phyloP scores from a whole-genome alignment of 1,140 invertebrate species.

The Popillia japonica region DNA sequence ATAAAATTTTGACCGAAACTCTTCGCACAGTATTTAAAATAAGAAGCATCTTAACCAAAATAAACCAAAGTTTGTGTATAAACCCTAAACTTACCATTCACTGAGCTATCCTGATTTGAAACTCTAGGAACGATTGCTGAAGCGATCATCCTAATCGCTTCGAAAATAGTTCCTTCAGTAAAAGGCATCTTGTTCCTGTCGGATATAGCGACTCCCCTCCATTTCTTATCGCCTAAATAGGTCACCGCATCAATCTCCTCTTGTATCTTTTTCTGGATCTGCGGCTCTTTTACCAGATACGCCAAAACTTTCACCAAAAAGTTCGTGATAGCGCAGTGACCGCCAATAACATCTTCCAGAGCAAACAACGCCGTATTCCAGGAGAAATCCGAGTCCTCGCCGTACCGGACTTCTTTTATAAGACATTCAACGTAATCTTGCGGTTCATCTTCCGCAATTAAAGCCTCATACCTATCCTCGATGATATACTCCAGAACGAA shows the following conservation, averaged over 20 bases:
- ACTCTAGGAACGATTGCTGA: conserved; percentile 92
- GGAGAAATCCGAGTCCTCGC: conserved; percentile 64
- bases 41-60: too few species aligned
- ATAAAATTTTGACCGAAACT: too few species aligned
- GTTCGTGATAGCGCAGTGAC: conserved; percentile 87
- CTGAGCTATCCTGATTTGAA: conserved; percentile 76
- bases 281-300: conserved; percentile 60
- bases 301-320: conserved; percentile 69
- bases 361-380: conserved; percentile 77
- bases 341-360: conserved; percentile 85
- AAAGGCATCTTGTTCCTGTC: conserved; percentile 77
- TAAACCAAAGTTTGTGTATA: too few species aligned
- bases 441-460: conserved; percentile 64
- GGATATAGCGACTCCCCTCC: conserved; percentile 49
- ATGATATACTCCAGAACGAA: conserved; percentile 80
- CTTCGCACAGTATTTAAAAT: too few species aligned
- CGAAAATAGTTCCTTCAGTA: conserved; percentile 81
- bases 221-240: conserved; percentile 16
- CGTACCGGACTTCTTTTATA: conserved; percentile 66
- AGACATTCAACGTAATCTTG: conserved; percentile 79
- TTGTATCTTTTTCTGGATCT: conserved; percentile 73
- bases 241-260: conserved; percentile 72
- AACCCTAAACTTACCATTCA: conserved; percentile 65
- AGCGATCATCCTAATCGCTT: conserved; percentile 79
- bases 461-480: conserved; percentile 62